Evolutionary conservation across 2,797 vertebrate species (phyloP).

Genomic region (Perodicticus potto): DNA sequence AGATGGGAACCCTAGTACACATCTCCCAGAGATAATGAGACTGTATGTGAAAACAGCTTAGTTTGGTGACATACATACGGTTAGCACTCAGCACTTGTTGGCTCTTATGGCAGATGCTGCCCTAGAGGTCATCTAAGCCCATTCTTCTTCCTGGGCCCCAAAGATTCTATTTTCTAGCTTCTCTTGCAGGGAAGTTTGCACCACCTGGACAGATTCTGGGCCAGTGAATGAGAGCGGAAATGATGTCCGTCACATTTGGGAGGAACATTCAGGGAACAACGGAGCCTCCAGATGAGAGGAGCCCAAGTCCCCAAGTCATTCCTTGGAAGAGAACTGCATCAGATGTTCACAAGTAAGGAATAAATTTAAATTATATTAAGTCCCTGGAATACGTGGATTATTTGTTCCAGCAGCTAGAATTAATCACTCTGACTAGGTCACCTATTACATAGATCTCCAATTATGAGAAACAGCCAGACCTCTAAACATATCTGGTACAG

Average conservation of each 20-base stretch:
- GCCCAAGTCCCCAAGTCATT: not conserved
- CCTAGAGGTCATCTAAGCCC: not conserved
- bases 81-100: not conserved
- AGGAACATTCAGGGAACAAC: not conserved
- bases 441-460: not conserved
- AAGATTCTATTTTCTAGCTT: slow-evolving; percentile 42
- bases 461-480: slow-evolving; percentile 10
- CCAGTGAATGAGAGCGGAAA: not conserved
- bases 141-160: not conserved
- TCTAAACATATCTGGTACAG: not conserved
- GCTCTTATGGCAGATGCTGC: not conserved
- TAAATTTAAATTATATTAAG: not conserved
- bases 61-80: not conserved
- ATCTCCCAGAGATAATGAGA: not conserved
- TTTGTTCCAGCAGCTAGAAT: not conserved
- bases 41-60: not conserved
- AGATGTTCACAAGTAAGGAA: not conserved
- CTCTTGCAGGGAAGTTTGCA: not conserved
- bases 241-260: not conserved
- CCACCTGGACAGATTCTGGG: not conserved
- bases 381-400: not conserved
- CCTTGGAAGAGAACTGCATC: not conserved
- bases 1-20: not conserved
- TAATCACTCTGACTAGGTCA: not conserved
- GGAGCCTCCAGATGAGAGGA: not conserved